A percentile compares a stretch with the other conserved stretches of the same genome.
Conservation (phyloP, 2,113 vertebrate genomes). For the Noturus placidus region DNA sequence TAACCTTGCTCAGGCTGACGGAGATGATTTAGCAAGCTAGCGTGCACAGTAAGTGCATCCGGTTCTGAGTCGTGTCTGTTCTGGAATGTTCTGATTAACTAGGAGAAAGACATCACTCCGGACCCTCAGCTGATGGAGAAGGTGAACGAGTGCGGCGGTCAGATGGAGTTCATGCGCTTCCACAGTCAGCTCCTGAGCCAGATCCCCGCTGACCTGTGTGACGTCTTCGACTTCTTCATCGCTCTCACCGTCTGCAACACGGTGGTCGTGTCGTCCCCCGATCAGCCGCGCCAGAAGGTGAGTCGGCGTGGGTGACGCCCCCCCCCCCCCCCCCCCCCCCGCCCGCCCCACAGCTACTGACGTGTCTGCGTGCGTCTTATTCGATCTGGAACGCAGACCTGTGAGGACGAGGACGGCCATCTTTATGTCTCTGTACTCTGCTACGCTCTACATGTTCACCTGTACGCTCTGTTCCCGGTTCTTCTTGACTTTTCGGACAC, state of each 20-base stretch:
- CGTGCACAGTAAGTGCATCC: background rate
- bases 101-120: constrained; percentile 96
- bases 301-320: too few species aligned
- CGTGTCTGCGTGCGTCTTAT: too few species aligned
- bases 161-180: constrained; percentile 79
- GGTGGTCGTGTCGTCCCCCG: constrained; percentile 90
- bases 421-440: too few species aligned
- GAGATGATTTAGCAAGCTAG: background rate
- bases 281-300: constrained; percentile 93
- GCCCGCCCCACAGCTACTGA: too few species aligned
- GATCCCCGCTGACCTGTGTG: constrained; percentile 85
- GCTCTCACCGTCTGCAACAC: constrained; percentile 97
- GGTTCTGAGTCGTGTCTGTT: background rate
- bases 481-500: too few species aligned
- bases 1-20: background rate
- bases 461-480: too few species aligned
- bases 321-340: too few species aligned
- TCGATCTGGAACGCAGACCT: background rate
- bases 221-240: constrained; percentile 92
- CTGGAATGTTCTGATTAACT: background rate
- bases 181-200: constrained; percentile 77
- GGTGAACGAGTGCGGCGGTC: constrained; percentile 85
- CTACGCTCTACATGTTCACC: too few species aligned
- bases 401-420: background rate
- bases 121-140: constrained; percentile 91